These are phyloP conservation scores for Sebastes taczanowskii DNA, from an alignment of 2,797 vertebrate genomes.

Conservation along the genomic window DNA sequence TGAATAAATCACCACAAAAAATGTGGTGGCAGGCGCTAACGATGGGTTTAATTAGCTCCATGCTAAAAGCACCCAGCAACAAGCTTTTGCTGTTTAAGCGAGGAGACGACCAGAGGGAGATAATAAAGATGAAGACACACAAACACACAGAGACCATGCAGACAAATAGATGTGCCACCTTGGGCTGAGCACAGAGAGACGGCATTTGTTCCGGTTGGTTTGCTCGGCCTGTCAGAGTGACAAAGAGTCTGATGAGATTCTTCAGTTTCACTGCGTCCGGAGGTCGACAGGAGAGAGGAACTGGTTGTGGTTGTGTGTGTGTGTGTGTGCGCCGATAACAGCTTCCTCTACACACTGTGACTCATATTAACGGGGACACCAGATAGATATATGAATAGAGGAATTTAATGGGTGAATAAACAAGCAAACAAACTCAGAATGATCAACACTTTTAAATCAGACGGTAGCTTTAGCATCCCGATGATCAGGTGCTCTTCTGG, in stretches of 20 bases:
- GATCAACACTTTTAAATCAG: not conserved
- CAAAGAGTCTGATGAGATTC: slow-evolving; percentile 11
- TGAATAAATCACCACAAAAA: not conserved
- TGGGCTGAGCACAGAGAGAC: slow-evolving; percentile 22
- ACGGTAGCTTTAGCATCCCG: not conserved
- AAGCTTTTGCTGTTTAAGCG: not conserved
- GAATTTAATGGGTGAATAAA: not conserved
- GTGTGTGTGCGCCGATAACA: not conserved
- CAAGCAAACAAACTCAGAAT: not conserved
- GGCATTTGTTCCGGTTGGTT: slow-evolving; percentile 37
- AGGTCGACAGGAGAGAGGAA: not conserved
- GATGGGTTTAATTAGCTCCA: not conserved
- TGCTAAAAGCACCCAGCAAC: not conserved
- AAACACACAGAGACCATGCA: not conserved
- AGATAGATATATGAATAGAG: not conserved
- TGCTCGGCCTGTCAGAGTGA: slow-evolving; percentile 21
- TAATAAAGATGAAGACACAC: not conserved
- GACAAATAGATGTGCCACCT: slow-evolving; percentile 40
- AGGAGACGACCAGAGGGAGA: not conserved
- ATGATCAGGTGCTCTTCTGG: not conserved
- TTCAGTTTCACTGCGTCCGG: not conserved
- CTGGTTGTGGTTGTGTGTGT: not conserved
- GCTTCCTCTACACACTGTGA: not conserved
- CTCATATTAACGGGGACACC: not conserved
- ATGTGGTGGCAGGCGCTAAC: not conserved